These are phyloP conservation scores for Lycia hirtaria DNA, from an alignment of 2,888 invertebrate species.

Conservation along the genomic window DNA sequence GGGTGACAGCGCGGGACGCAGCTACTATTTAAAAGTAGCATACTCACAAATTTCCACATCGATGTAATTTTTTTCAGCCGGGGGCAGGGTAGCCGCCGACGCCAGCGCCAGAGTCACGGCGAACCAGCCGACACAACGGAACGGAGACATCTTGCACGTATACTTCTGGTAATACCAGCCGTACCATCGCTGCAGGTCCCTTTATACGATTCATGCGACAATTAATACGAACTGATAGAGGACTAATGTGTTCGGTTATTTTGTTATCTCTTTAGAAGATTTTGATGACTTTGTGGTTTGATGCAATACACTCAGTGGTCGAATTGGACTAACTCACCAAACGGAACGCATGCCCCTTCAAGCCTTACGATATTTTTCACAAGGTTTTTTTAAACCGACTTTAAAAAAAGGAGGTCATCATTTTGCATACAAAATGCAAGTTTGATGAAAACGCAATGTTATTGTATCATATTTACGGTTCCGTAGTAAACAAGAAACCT, in stretches of 20 bases:
- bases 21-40: background rate
- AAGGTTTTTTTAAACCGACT: no score
- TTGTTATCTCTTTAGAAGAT: background rate
- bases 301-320: background rate
- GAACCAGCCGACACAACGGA: background rate
- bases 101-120: background rate
- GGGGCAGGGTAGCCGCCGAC: background rate
- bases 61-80: background rate
- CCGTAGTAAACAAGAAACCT: no score
- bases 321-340: no score
- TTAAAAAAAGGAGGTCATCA: no score
- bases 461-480: no score
- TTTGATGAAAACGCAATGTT: no score
- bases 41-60: background rate
- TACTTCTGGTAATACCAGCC: background rate
- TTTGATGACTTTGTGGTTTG: background rate
- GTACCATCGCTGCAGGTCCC: background rate
- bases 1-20: no score
- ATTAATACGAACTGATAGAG: background rate
- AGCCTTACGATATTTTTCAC: no score
- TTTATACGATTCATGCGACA: background rate
- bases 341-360: no score
- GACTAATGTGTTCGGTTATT: background rate
- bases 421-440: no score
- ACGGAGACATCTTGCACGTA: background rate